Conservation (phyloP, 2,888 invertebrate species). For the Himalopsyche tibetana region DNA sequence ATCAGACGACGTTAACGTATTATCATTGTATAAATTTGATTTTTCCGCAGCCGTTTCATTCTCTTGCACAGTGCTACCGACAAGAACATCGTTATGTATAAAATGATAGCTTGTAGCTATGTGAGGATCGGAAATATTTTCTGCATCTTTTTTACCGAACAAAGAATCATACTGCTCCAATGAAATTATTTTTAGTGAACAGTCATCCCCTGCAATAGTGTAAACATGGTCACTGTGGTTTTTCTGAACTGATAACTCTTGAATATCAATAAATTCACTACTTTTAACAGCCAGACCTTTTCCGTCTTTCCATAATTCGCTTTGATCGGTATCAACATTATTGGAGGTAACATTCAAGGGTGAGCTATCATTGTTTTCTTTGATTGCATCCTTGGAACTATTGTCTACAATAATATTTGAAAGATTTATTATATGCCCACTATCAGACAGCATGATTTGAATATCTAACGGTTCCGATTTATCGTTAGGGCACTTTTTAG, state of each 20-base stretch:
- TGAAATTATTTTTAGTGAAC: conserved; percentile 60
- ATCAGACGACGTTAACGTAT: conserved; percentile 24
- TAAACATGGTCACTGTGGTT: conserved; percentile 52
- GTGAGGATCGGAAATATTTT: conserved; percentile 3
- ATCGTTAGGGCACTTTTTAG: neutral
- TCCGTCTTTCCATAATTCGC: conserved; percentile 31
- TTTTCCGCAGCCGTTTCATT: conserved; percentile 28
- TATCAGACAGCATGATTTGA: conserved; percentile 56
- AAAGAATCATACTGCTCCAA: conserved; percentile 58
- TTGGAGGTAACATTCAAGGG: neutral
- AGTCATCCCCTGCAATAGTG: conserved; percentile 58
- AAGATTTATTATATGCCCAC: conserved; percentile 55
- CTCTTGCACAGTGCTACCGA: conserved; percentile 7
- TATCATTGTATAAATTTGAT: conserved; percentile 27
- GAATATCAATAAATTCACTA: conserved; percentile 54
- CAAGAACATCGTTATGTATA: conserved; percentile 14
- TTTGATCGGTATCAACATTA: conserved; percentile 46
- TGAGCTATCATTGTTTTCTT: conserved; percentile 14
- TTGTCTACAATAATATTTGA: conserved; percentile 47
- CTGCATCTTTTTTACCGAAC: conserved; percentile 47
- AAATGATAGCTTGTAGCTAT: conserved; percentile 11
- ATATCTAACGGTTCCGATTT: conserved; percentile 57
- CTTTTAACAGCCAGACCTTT: conserved; percentile 4
- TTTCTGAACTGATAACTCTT: conserved; percentile 54
- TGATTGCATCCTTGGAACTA: conserved; percentile 27